Base-by-base conservation (phyloP, 1,140 invertebrate species). In the Andrena cerasifolii region DNA sequence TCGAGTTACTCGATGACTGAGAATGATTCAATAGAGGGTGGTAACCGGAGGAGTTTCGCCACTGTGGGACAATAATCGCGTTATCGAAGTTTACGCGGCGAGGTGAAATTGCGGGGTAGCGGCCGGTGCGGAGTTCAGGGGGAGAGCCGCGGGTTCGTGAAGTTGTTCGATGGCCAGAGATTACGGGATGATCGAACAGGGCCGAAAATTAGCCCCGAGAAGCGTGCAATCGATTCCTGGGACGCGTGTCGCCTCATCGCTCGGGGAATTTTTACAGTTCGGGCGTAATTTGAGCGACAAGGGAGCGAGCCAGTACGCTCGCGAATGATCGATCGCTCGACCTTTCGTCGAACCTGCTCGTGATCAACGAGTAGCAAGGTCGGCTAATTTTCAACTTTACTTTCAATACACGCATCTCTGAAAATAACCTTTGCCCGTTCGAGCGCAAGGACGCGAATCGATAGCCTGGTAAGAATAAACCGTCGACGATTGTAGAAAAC, bases 341-440 rank as follows among this genome's bases (percentile, higher is more conserved):
- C 66, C 75, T 77, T 62, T 77, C 67, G 36, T 61, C 36, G 45
- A 62, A 77, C 66, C 36, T 62, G n/a, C 47, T 71, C 56, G 67
- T 51, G 67, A 61, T 71, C 62, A 77, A 51, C 75, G 43, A 14
- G 66, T 59, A 14, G 56, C 75, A 77, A 77, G 75, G 75, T 70
- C 75, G 75, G 56, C 56, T 53, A 77, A 77, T 77, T 71, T 54
- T 77, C 75, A 71, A 71, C 66, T 77, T 71, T 77, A 33, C 75
- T 77, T 71, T 77, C 66, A 45, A 61, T 77, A 61, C 58, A 54
- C 45, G 75, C 56, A 31, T 33, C 75, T 59, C 67, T 77, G 71
- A 70, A 77, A 77, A 77, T 77, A 77, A 43, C 24, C 10, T 16
- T 59, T 24, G 33, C 3, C 3, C 28, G 54, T 12, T 53, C 21